Base-by-base conservation (phyloP, 1,140 invertebrate species). In the Phthorimaea operculella region DNA sequence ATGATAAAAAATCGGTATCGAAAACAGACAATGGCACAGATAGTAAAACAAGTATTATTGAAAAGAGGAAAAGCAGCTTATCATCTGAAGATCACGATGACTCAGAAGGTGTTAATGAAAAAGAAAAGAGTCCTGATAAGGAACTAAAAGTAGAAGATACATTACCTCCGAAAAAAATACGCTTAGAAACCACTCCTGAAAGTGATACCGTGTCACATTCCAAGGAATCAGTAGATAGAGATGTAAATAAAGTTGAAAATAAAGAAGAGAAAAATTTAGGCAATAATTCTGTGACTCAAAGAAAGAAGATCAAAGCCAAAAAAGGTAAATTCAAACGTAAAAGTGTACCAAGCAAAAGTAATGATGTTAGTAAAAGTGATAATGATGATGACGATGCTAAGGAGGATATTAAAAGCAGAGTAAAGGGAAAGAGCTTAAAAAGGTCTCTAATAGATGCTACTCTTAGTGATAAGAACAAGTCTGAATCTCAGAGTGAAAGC, bases 401-500 rank as follows among this genome's bases (percentile, higher is more conserved):
- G 57, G 76, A 72, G 33, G 79, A 76, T 59, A 54, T 52, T 18
- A 74, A 49, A 49, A 52, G 34, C 17, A 28, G 21, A 28, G 51
- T 16, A 14, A 71, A 74, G 58, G 67, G 67, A 60, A 84, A 86
- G 71, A 78, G 81, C 28, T 63, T 85, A 18, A 85, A 84, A 53
- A 65, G 79, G 42, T 74, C 78, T 33, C 55, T 83, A n/a, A 59
- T 81, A 50, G 74, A 81, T 55, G 58, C 70, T 14, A 73, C 73
- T 5, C 52, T 74, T 28, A 77, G 72, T 72, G 79, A 83, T 58
- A 85, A 79, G 72, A 79, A 64, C 55, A 76, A 81, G 71, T 74
- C 80, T 45, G 85, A 84, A 80, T 87, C 85, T 75, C 77, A 78
- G 54, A 83, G 79, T 47, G 85, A 87, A 58, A 83, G 79, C 56